Evolutionary conservation across 1,140 invertebrate genomes (phyloP), one percentile per base, ranked within the genome.

Genomic region (Calosoma granatense): DNA sequence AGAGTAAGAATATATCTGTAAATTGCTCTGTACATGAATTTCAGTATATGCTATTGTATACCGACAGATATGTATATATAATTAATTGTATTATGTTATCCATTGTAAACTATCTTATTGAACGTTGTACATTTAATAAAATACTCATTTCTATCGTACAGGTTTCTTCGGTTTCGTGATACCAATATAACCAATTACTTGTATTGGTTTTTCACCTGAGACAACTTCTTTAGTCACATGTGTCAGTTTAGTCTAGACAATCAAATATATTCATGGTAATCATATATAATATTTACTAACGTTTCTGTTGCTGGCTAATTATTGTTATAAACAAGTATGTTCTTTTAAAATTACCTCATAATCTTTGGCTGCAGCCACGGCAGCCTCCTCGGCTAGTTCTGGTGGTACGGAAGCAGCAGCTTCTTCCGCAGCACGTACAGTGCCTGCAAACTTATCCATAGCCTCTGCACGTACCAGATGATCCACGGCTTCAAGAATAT

Each of bases 101-200:
- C n/a, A n/a, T n/a, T n/a, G n/a, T n/a, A n/a, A n/a, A n/a, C n/a
- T n/a, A n/a, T n/a, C n/a, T n/a, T n/a, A n/a, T n/a, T n/a, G n/a
- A n/a, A n/a, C n/a, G n/a, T n/a, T n/a, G n/a, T n/a, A n/a, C n/a
- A n/a, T n/a, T n/a, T n/a, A n/a, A n/a, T n/a, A n/a, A n/a, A n/a
- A n/a, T n/a, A n/a, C n/a, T n/a, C n/a, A n/a, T n/a, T n/a, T n/a
- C n/a, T 47, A 47, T 12, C 41, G 6, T 4, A 17, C 41, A 11
- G 41, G 9, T 47, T 64, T 58, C 59, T 65, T 68, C 26, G 70
- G 69, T 59, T 65, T 68, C 22, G 67, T 73, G 22, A 72, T 61
- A 11, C 70, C 72, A 41, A 74, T 65, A 59, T 73, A 73, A 14
- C 71, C 71, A 14, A 74, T 59, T 20, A 74, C 67, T 63, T 73